phyloP scores from a whole-genome alignment of 2,888 invertebrate species.

The Drosophila affinis region DNA sequence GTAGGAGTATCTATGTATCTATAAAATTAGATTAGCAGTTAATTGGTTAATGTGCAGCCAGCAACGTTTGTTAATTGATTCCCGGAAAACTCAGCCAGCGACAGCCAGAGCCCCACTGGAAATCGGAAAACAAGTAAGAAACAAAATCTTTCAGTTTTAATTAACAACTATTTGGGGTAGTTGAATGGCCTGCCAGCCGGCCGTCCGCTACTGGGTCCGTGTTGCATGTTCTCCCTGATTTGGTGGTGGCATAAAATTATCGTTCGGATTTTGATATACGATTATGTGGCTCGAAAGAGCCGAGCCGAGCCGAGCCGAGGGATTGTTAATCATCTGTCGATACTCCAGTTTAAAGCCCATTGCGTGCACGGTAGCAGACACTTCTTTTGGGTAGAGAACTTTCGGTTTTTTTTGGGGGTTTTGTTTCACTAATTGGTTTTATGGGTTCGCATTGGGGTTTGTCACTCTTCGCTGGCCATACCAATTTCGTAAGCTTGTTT shows the following conservation, averaged over 20 bases:
- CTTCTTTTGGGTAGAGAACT: slow-evolving; percentile 14
- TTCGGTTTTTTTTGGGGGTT: slow-evolving; percentile 7
- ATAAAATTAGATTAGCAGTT: slow-evolving; percentile 80
- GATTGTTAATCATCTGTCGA: slow-evolving; percentile 23
- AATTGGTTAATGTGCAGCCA: slow-evolving; percentile 80
- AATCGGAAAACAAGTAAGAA: slow-evolving; percentile 4
- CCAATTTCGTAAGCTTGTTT: slow-evolving; percentile 43
- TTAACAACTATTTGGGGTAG: slow-evolving; percentile 73
- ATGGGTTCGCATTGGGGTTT: slow-evolving; percentile 33
- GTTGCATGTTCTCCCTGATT: slow-evolving; percentile 57
- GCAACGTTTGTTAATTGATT: slow-evolving; percentile 79
- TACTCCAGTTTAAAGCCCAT: slow-evolving; percentile 16
- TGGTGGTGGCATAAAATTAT: slow-evolving; percentile 72
- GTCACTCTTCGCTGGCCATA: slow-evolving; percentile 43
- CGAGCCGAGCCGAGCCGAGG: too few species aligned
- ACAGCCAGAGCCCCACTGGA: neutral
- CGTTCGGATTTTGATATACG: slow-evolving; percentile 45
- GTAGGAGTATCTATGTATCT: slow-evolving; percentile 60
- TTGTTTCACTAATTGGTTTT: slow-evolving; percentile 48
- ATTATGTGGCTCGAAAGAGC: slow-evolving; percentile 3
- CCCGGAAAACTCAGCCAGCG: slow-evolving; percentile 53
- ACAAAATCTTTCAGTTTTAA: slow-evolving; percentile 70
- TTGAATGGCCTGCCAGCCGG: slow-evolving; percentile 4
- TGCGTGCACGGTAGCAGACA: slow-evolving; percentile 54
- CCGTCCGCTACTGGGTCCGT: slow-evolving; percentile 15